A percentile compares a stretch with the other conserved stretches of the same genome.
Evolutionary conservation across 2,797 vertebrate genomes (phyloP).

Genomic region (Pipistrellus kuhlii): DNA sequence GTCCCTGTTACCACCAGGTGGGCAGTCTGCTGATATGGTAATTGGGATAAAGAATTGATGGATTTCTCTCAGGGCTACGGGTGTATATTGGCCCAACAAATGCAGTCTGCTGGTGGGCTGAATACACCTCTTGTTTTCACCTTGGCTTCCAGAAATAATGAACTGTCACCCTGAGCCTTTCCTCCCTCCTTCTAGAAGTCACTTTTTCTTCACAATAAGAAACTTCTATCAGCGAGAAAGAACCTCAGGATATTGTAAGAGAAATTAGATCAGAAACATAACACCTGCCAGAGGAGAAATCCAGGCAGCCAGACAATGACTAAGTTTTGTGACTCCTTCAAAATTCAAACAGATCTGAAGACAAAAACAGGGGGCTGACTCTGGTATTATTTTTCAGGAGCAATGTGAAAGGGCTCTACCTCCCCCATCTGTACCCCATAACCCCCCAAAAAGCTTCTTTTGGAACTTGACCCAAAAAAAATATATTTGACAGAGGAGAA

Average conservation of each 20-base stretch:
- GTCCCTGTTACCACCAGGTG: neutral
- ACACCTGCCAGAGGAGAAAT: neutral
- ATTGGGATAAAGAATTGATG: neutral
- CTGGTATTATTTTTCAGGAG: neutral
- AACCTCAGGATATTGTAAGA: neutral
- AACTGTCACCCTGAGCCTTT: neutral
- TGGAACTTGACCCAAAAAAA: neutral
- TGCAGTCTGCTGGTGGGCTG: neutral
- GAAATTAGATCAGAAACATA: conserved; percentile 10
- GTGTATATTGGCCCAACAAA: neutral
- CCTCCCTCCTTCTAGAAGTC: conserved; percentile 2
- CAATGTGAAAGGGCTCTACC: neutral
- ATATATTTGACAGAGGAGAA: conserved; percentile 8
- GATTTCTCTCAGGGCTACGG: neutral
- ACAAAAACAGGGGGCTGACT: neutral
- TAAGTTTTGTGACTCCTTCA: neutral
- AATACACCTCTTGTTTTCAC: neutral
- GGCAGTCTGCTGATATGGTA: neutral
- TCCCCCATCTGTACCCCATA: neutral
- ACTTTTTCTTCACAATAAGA: conserved; percentile 1
- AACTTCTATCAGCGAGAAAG: neutral
- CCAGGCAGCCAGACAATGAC: neutral
- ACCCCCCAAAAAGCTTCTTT: neutral
- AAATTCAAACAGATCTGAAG: neutral
- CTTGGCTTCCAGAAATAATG: conserved; percentile 15